phyloP scores from a whole-genome alignment of 2,113 vertebrate genomes.

The Podarcis cretensis region DNA sequence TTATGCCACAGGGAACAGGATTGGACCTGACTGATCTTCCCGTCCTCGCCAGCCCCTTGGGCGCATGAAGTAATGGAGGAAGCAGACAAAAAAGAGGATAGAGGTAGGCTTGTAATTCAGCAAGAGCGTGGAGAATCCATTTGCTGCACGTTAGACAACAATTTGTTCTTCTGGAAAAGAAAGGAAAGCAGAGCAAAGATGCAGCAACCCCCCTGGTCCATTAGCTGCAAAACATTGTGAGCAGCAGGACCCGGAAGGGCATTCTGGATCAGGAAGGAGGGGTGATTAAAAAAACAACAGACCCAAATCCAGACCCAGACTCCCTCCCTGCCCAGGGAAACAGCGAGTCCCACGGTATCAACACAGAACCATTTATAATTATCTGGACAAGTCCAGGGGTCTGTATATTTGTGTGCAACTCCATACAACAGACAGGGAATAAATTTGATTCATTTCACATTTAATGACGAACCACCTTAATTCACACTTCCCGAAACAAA shows the following conservation, averaged over 20 bases:
- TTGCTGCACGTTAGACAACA: constrained; percentile 39
- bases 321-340: not conserved
- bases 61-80: not conserved
- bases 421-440: not conserved
- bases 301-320: not conserved
- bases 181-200: rapidly evolving
- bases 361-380: too few species aligned
- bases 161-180: constrained; percentile 52
- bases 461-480: not conserved
- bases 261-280: not conserved
- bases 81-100: not conserved
- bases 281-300: not conserved
- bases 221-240: rapidly evolving
- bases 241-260: too few species aligned
- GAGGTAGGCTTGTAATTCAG: constrained; percentile 67
- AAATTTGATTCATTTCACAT: not conserved
- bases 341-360: not conserved
- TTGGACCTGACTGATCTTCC: not conserved
- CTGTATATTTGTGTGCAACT: too few species aligned
- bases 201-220: not conserved
- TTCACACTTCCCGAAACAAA: too few species aligned
- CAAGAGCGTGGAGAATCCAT: constrained; percentile 54
- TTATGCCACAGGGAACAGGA: too few species aligned
- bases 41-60: not conserved
- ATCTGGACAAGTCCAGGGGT: not conserved